Evolutionary conservation across 2,113 vertebrate species (phyloP).

Genomic region (Myiozetetes cayanensis): DNA sequence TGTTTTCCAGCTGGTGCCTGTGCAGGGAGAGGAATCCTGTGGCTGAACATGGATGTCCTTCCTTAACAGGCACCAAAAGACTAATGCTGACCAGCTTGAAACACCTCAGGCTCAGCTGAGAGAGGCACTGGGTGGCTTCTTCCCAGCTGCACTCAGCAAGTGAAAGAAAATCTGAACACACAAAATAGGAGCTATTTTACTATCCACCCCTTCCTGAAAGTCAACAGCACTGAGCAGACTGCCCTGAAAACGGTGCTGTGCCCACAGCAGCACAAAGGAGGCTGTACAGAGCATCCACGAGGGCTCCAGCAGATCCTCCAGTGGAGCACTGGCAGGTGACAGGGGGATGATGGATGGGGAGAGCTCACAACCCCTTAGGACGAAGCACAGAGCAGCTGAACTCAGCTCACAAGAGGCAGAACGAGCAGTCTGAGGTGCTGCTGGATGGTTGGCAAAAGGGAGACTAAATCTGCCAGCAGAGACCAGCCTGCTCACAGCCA

Average conservation of each 20-base stretch:
- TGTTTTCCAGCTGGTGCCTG: not conserved
- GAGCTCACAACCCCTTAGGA: not conserved
- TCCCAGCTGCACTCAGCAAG: not conserved
- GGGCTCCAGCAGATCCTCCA: not conserved
- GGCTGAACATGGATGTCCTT: not conserved
- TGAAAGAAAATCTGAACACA: not conserved
- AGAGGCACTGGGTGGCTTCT: not conserved
- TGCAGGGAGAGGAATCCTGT: rapidly evolving
- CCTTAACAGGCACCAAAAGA: not conserved
- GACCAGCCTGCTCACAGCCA: not conserved
- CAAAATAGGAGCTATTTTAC: not conserved
- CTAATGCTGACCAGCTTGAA: not conserved
- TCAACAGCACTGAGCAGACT: not conserved
- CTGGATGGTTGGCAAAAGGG: not conserved
- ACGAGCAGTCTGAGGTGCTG: not conserved
- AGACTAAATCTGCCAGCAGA: not conserved
- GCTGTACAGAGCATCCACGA: rapidly evolving
- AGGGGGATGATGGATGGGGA: not conserved
- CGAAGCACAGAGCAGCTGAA: not conserved
- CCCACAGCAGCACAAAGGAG: not conserved
- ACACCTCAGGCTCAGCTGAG: not conserved
- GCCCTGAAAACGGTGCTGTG: rapidly evolving
- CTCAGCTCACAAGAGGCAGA: not conserved
- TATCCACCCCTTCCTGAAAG: not conserved
- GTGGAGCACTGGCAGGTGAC: rapidly evolving